Base-by-base conservation (phyloP, 1,140 invertebrate species). In the Megalonaias nervosa region DNA sequence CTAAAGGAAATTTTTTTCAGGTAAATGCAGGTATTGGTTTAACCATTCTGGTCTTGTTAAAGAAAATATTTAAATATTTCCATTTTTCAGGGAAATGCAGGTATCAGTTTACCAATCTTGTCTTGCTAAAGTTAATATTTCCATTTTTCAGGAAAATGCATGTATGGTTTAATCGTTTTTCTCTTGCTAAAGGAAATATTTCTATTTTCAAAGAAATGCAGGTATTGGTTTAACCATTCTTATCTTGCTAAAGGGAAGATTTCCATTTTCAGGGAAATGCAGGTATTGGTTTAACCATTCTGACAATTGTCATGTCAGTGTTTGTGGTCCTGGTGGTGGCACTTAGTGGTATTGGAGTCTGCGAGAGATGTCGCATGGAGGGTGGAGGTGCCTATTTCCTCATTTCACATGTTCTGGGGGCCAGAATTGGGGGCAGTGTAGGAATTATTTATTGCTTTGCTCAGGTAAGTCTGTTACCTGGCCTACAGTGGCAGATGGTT, bases 351-450 rank as follows among this genome's bases (percentile, higher is more conserved):
- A 96, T 99, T 70, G 97, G 97, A 62, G 98, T 99, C 85, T 98
- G 97, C 92, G 97, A 99, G 92, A 91, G 97, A 89, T 98, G 97
- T 92, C 93, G 96, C 81, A 95, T 98, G 84, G 87, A 88, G 92
- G 97, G 96, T 92, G 97, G 97, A 55, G 97, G 97, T 48, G 96
- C 99, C 19, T 99, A 99, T 91, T 98, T 98, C 91, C 92, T 99
- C 66, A 91, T 99, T 58, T 96, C 97, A 0, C 97, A 99, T 89
- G 97, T 98, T 6, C 91, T 99, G 15, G 98, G 98, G 59, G 96
- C 96, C 11, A 93, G 96, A 87, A 95, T 98, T 88, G 98, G 97
- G 14, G 97, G 96, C 21, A 94, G 97, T 67, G 92, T 99, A 21
- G 97, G 97, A 66, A 91, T 99, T 71, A 92, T 99, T 6, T 99